phyloP scores from a whole-genome alignment of 1,140 invertebrate species.

The Procambarus clarkii region DNA sequence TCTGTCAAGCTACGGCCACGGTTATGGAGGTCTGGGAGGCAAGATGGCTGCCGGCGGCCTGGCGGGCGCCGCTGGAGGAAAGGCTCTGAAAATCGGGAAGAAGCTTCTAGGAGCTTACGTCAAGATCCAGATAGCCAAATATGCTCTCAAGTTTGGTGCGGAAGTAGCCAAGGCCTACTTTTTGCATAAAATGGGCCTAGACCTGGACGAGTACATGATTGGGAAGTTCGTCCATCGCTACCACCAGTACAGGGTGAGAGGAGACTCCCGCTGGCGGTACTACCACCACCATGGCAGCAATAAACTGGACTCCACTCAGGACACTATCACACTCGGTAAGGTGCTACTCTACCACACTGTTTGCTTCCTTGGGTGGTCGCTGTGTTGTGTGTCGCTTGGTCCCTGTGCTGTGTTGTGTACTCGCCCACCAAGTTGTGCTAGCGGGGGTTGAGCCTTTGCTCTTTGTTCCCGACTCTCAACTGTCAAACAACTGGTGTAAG shows the following conservation, averaged over 20 bases:
- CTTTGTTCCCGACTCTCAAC: no score
- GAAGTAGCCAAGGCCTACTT: constrained; percentile 56
- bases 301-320: background rate
- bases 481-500: no score
- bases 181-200: constrained; percentile 38
- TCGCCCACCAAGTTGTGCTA: no score
- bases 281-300: constrained; percentile 22
- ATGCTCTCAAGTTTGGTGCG: constrained; percentile 57
- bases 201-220: constrained; percentile 58
- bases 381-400: no score
- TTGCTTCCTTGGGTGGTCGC: no score
- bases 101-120: constrained; percentile 53
- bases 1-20: constrained; percentile 1
- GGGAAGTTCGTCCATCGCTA: constrained; percentile 59
- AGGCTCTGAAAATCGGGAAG: constrained; percentile 40
- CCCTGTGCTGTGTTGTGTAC: no score
- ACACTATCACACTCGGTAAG: no score
- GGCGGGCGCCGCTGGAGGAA: constrained; percentile 22
- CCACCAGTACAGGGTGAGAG: constrained; percentile 49
- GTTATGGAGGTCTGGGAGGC: background rate
- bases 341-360: no score
- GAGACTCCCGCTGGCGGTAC: constrained; percentile 28
- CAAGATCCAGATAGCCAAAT: constrained; percentile 53
- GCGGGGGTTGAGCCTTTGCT: no score
- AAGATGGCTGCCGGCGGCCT: background rate